Evolutionary conservation across 1,140 invertebrate genomes (phyloP).

Genomic region (Drosophila kohkoa): DNA sequence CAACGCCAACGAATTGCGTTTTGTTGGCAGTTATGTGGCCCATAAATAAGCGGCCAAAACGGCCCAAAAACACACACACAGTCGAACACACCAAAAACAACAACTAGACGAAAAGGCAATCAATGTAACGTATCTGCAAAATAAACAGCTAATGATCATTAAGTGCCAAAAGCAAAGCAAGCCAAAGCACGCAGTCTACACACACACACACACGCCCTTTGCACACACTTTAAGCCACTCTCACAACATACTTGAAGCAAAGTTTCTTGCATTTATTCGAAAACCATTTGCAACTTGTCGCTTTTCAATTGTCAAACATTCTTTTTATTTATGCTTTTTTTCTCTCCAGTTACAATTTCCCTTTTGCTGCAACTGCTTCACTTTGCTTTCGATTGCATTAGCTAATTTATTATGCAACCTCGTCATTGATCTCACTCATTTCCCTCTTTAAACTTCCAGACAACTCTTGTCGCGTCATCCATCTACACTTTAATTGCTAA

Average conservation of each 20-base stretch:
- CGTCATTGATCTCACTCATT: too few relatives aligned
- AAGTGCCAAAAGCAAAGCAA: not conserved
- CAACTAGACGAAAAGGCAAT: constrained; percentile 8
- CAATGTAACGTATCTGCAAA: constrained; percentile 32
- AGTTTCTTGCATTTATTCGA: not conserved
- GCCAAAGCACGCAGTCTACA: not conserved
- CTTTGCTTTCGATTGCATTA: too few relatives aligned
- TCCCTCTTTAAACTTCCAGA: too few relatives aligned
- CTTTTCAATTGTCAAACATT: not conserved
- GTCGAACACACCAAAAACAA: too few relatives aligned
- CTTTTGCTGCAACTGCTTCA: not conserved
- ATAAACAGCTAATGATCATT: constrained; percentile 18
- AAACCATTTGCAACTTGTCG: not conserved
- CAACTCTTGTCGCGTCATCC: too few relatives aligned
- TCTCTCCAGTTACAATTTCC: not conserved
- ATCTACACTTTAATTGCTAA: too few relatives aligned
- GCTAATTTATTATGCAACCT: not conserved
- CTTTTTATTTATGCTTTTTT: not conserved
- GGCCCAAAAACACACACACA: not conserved
- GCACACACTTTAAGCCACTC: too few relatives aligned
- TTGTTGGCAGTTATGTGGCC: constrained; percentile 70
- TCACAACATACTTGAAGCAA: too few relatives aligned
- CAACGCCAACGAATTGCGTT: constrained; percentile 37
- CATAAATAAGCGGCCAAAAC: constrained; percentile 49
- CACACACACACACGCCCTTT: too few relatives aligned